Conservation (phyloP, 1,140 invertebrate genomes). For the Brachionus paranguensis region DNA sequence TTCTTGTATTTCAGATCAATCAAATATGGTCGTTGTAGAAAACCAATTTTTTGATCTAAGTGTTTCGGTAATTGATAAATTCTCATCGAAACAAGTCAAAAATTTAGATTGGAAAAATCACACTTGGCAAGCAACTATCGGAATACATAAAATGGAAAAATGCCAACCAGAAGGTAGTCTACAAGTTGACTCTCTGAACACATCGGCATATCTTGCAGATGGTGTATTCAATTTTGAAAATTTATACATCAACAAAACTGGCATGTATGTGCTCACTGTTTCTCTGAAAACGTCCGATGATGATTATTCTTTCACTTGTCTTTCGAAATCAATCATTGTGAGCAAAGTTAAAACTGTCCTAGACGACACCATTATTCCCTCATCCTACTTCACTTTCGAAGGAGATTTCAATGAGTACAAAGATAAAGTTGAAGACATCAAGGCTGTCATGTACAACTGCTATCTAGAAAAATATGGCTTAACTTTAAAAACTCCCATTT, state of each 20-base stretch:
- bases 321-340: neutral
- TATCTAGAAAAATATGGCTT: neutral
- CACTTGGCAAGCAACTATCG: neutral
- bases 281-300: neutral
- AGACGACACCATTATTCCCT: neutral
- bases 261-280: neutral
- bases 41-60: neutral
- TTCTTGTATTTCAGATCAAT: neutral
- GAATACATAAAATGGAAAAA: neutral
- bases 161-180: neutral
- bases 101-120: constrained; percentile 22
- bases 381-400: neutral
- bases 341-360: neutral
- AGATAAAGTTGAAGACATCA: neutral
- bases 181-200: neutral
- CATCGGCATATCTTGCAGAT: neutral
- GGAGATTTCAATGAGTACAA: neutral
- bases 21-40: neutral
- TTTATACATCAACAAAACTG: constrained; percentile 24
- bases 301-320: neutral
- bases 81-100: neutral
- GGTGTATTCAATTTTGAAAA: neutral
- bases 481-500: neutral
- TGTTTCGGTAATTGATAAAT: neutral
- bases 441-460: neutral